phyloP scores from a whole-genome alignment of 2,113 vertebrate genomes.

The Scopus umbretta region DNA sequence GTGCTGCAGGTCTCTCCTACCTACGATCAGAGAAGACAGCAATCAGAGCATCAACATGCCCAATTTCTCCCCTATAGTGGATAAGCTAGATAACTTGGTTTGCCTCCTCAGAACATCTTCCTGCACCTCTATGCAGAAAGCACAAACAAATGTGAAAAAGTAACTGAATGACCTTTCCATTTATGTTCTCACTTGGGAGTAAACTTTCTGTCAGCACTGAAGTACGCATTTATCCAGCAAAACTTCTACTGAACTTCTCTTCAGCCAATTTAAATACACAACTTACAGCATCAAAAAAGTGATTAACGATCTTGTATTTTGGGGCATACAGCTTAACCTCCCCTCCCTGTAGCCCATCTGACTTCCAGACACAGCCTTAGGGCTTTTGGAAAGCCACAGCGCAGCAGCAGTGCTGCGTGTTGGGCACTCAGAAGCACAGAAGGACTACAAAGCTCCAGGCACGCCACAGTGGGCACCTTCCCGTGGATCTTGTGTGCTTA shows the following conservation, averaged over 20 bases:
- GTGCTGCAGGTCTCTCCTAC: background rate
- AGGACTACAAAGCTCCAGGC: background rate
- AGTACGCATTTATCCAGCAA: background rate
- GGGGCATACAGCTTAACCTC: background rate
- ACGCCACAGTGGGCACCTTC: too few species aligned
- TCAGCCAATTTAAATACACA: background rate
- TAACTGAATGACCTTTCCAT: background rate
- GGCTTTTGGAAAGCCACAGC: background rate
- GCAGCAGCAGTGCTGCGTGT: background rate
- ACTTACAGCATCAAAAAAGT: background rate
- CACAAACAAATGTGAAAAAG: background rate
- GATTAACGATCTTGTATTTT: too few species aligned
- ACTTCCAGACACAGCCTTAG: background rate
- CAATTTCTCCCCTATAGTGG: fast-evolving
- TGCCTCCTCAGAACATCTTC: background rate
- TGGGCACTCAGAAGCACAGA: background rate
- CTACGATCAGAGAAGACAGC: background rate
- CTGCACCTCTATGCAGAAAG: background rate
- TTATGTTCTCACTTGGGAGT: background rate
- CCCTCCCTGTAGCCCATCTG: background rate
- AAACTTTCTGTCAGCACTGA: background rate
- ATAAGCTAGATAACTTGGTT: background rate
- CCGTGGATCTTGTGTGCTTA: background rate
- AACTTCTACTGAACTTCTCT: background rate
- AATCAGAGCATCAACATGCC: background rate